Evolutionary conservation across 2,797 vertebrate genomes (phyloP).

Genomic region (Lacerta viridis): DNA sequence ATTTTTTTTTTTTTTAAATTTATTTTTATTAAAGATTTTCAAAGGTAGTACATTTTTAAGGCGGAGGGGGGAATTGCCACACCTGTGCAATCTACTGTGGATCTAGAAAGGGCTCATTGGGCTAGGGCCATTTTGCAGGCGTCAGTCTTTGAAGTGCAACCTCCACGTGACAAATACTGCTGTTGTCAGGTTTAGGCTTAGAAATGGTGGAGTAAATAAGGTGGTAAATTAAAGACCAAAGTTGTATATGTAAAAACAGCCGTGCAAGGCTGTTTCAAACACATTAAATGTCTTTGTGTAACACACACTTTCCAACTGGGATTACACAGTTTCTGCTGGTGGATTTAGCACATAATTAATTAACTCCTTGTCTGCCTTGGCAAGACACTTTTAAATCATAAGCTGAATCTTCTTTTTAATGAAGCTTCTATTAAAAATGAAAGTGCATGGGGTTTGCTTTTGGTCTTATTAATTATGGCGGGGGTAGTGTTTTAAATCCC

Average conservation of each 20-base stretch:
- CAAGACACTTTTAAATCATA: background rate
- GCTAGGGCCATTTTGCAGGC: background rate
- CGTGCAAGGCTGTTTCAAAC: background rate
- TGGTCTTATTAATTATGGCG: background rate
- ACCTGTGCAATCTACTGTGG: background rate
- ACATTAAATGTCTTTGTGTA: background rate
- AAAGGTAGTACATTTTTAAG: no score
- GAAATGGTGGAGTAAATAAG: background rate
- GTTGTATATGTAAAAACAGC: background rate
- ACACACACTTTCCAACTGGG: background rate
- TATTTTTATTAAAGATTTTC: no score
- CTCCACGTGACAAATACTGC: background rate
- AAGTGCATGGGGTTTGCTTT: background rate
- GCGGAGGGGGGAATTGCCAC: background rate
- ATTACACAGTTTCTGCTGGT: background rate
- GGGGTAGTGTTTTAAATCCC: background rate
- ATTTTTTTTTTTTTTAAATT: no score
- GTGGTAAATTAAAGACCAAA: background rate
- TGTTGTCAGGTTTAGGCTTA: background rate
- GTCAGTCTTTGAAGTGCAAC: no score
- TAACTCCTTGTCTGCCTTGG: background rate
- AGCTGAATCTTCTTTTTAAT: background rate
- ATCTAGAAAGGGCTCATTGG: background rate
- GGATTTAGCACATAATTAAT: background rate
- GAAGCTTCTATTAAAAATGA: background rate